phyloP scores from a whole-genome alignment of 1,140 invertebrate species.

The Pachypsylla venusta region DNA sequence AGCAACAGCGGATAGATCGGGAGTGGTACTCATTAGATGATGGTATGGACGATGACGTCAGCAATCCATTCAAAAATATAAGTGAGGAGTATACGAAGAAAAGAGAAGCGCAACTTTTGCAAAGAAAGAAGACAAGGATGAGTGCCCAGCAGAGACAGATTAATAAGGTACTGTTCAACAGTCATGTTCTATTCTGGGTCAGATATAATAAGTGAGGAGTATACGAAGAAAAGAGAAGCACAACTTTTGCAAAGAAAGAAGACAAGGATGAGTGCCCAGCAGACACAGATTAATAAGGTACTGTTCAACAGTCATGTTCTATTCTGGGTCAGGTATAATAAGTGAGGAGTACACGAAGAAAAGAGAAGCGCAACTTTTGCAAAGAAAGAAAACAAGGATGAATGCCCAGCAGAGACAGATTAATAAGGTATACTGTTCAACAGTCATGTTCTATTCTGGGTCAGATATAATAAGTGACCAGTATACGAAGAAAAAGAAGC shows the following conservation, averaged over 20 bases:
- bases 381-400: conserved; percentile 75
- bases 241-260: conserved; percentile 78
- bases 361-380: conserved; percentile 82
- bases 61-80: conserved; percentile 80
- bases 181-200: not conserved
- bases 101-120: conserved; percentile 82
- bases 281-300: conserved; percentile 80
- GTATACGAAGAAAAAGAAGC: no score
- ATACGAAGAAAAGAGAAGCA: conserved; percentile 79
- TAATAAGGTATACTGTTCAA: conserved; percentile 48
- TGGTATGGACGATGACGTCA: conserved; percentile 72
- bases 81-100: conserved; percentile 80
- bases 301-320: no score
- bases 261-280: conserved; percentile 83
- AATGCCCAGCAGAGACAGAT: conserved; percentile 88
- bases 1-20: conserved; percentile 80
- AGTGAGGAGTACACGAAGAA: conserved; percentile 80
- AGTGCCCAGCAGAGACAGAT: conserved; percentile 88
- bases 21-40: conserved; percentile 96
- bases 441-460: not conserved
- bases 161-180: conserved; percentile 48
- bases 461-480: not conserved
- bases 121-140: conserved; percentile 75
- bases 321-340: conserved; percentile 80
- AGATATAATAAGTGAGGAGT: conserved; percentile 62